phyloP scores from a whole-genome alignment of 2,888 invertebrate genomes.

The Cephalotes varians region DNA sequence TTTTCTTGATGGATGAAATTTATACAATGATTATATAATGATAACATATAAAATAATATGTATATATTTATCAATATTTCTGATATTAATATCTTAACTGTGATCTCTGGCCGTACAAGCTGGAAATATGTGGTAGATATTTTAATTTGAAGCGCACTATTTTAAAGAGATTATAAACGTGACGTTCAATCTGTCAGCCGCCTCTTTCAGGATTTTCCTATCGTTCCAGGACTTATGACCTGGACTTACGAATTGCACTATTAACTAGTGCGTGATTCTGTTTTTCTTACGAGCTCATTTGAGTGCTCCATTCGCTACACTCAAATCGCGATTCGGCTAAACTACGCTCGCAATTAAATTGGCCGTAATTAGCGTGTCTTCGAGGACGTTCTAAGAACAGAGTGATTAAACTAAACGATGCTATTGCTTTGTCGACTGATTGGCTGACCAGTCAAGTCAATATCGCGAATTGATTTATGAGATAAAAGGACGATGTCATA shows the following conservation, averaged over 20 bases:
- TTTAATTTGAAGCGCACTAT: slow-evolving; percentile 7
- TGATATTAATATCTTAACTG: slow-evolving; percentile 13
- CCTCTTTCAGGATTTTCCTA: neutral
- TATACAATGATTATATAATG: slow-evolving; percentile 30
- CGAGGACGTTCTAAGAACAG: neutral
- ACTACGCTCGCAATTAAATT: slow-evolving; percentile 30
- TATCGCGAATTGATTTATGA: neutral
- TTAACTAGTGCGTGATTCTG: slow-evolving; percentile 15
- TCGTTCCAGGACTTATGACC: neutral
- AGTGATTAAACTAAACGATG: slow-evolving; percentile 34
- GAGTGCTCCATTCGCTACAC: slow-evolving; percentile 32
- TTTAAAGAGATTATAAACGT: neutral
- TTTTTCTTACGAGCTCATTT: neutral
- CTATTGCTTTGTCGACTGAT: slow-evolving; percentile 22
- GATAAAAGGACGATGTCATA: slow-evolving; percentile 39
- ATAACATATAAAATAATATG: slow-evolving; percentile 35
- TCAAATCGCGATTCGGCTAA: slow-evolving; percentile 14
- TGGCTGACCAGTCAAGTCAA: neutral
- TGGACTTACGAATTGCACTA: slow-evolving; percentile 3
- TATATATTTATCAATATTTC: neutral
- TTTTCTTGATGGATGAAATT: slow-evolving; percentile 13
- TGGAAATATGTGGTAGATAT: neutral
- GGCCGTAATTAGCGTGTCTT: slow-evolving; percentile 21
- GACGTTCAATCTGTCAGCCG: slow-evolving; percentile 32
- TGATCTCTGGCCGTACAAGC: neutral